Conservation (phyloP, 2,797 vertebrate species). For the Anguilla megastoma region DNA sequence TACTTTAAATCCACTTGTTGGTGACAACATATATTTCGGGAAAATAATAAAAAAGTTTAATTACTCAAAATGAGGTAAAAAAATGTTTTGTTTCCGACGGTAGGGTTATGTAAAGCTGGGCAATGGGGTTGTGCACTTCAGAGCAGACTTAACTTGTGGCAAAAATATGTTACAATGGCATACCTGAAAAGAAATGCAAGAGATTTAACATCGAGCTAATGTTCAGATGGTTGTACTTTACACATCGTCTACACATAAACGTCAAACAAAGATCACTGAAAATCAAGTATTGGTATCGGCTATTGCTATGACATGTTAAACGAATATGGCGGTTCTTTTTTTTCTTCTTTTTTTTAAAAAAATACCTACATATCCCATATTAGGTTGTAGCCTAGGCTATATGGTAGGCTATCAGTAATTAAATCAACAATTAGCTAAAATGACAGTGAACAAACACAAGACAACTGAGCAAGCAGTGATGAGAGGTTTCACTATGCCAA, state of each 20-base stretch:
- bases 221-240: background rate
- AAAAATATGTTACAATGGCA: background rate
- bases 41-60: background rate
- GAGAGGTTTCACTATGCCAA: background rate
- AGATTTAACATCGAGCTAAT: background rate
- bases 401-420: background rate
- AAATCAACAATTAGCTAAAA: background rate
- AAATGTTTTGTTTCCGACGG: background rate
- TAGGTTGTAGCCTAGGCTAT: background rate
- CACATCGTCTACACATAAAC: background rate
- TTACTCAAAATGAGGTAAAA: background rate
- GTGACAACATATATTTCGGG: background rate
- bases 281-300: background rate
- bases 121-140: background rate
- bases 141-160: background rate
- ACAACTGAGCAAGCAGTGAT: background rate
- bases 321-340: background rate
- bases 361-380: background rate
- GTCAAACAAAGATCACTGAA: background rate
- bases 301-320: background rate
- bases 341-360: background rate
- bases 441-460: background rate
- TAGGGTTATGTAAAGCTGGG: background rate
- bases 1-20: background rate
- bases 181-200: background rate